Percentiles rank a stretch among this genome's conserved stretches.
Conservation (phyloP, 1,140 invertebrate genomes). For the Oncopeltus fasciatus region DNA sequence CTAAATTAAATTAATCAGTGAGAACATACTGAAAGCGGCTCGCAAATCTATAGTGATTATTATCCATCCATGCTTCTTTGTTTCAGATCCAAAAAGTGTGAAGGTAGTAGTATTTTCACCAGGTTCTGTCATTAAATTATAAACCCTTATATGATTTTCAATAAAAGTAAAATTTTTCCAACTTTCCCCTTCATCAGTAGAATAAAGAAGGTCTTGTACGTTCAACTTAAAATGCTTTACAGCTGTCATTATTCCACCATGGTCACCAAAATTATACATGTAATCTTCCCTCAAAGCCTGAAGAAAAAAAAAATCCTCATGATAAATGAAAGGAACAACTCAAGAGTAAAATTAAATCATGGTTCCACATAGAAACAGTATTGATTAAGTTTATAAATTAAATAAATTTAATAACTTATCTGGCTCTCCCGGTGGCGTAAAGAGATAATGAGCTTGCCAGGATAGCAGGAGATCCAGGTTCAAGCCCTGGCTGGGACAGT, state of each 20-base stretch:
- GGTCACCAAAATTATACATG: constrained; percentile 79
- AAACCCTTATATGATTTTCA: constrained; percentile 55
- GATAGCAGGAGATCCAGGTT: too few relatives aligned
- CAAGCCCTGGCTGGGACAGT: too few relatives aligned
- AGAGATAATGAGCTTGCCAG: too few relatives aligned
- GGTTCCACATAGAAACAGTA: too few relatives aligned
- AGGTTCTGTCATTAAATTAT: constrained; percentile 79
- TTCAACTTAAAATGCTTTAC: constrained; percentile 61
- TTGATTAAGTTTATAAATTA: too few relatives aligned
- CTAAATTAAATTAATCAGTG: too few relatives aligned
- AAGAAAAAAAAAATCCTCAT: constrained; percentile 13
- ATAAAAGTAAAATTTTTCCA: constrained; percentile 61
- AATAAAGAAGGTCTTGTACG: constrained; percentile 66
- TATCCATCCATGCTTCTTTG: constrained; percentile 65
- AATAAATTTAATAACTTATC: too few relatives aligned
- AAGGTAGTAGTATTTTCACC: constrained; percentile 83
- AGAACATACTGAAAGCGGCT: constrained; percentile 50
- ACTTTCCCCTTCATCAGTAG: constrained; percentile 68
- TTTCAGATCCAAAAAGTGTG: constrained; percentile 74
- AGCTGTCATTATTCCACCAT: constrained; percentile 73
- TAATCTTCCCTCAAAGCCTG: constrained; percentile 63
- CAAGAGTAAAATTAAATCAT: too few relatives aligned
- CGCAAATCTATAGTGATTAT: constrained; percentile 69
- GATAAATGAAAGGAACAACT: too few relatives aligned
- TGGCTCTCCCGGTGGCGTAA: too few relatives aligned